Evolutionary conservation across 2,888 invertebrate species (phyloP).

Genomic region (Pinctada fucata): DNA sequence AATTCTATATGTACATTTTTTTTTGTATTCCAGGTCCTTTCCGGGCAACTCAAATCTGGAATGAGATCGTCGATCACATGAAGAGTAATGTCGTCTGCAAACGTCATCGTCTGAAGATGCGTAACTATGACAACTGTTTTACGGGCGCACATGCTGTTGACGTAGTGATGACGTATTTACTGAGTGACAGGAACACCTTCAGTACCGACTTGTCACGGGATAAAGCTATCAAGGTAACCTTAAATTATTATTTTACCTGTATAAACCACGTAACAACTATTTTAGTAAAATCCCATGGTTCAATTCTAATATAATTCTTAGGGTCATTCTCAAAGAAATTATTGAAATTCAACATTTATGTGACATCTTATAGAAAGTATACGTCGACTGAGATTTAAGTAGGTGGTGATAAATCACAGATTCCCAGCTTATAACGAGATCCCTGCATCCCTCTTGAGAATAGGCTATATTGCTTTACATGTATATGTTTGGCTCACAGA

Average conservation of each 20-base stretch:
- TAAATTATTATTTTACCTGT: neutral
- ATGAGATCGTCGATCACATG: slow-evolving; percentile 70
- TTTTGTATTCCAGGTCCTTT: slow-evolving; percentile 63
- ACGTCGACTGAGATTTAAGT: no score
- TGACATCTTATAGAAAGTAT: no score
- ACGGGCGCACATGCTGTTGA: slow-evolving; percentile 74
- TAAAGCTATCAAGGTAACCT: slow-evolving; percentile 69
- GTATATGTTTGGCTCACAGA: no score
- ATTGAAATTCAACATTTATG: no score
- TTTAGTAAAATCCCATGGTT: neutral
- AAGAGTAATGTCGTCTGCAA: slow-evolving; percentile 70
- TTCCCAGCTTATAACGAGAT: no score
- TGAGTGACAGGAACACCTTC: slow-evolving; percentile 66
- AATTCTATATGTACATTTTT: no score
- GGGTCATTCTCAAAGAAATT: no score
- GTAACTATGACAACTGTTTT: slow-evolving; percentile 70
- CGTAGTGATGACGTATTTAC: slow-evolving; percentile 69
- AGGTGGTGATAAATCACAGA: no score
- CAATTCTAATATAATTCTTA: neutral
- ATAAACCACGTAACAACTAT: neutral
- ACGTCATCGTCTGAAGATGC: slow-evolving; percentile 66
- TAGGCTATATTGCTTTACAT: no score
- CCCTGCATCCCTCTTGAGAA: no score
- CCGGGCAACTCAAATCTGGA: slow-evolving; percentile 74
- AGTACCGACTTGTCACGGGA: slow-evolving; percentile 67